These are phyloP conservation scores for Aplysina aerophoba DNA, from an alignment of 37 sponge, comb jelly and placozoan species.

Conservation along the genomic window DNA sequence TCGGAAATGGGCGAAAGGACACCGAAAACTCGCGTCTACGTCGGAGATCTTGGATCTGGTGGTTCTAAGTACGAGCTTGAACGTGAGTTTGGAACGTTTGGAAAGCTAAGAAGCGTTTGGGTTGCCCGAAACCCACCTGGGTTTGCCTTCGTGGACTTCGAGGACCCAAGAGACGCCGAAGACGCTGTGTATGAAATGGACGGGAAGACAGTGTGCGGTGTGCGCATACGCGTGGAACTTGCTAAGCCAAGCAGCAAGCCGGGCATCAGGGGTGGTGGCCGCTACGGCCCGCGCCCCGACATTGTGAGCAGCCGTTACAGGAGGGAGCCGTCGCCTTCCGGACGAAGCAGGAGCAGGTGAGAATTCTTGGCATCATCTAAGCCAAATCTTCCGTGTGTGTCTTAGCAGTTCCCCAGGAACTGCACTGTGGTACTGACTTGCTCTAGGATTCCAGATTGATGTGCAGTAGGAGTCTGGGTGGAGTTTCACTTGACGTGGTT, in stretches of 20 bases:
- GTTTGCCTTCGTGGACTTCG: conserved; percentile 96
- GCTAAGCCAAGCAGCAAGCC: conserved; percentile 75
- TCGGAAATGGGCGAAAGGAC: not conserved
- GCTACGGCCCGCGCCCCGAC: conserved; percentile 39
- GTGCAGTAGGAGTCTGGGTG: no score
- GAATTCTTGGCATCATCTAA: not conserved
- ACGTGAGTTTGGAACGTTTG: conserved; percentile 87
- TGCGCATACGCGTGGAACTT: conserved; percentile 76
- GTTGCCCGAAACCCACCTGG: conserved; percentile 98
- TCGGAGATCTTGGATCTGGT: conserved; percentile 88
- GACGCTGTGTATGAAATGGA: conserved; percentile 93
- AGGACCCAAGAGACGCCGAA: conserved; percentile 93
- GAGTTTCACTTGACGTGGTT: no score
- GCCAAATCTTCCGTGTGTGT: no score
- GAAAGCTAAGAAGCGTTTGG: conserved; percentile 90
- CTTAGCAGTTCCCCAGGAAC: no score
- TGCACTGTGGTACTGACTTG: no score
- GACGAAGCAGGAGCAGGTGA: conserved; percentile 45
- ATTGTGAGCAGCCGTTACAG: conserved; percentile 33
- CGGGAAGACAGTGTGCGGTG: conserved; percentile 81
- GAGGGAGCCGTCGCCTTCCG: conserved; percentile 23
- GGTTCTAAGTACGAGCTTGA: conserved; percentile 90
- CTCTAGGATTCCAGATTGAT: no score
- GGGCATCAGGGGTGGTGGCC: conserved; percentile 2
- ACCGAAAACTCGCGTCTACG: conserved; percentile 65